phyloP scores from a whole-genome alignment of 2,113 vertebrate genomes.

The Psilopsiagon aymara region DNA sequence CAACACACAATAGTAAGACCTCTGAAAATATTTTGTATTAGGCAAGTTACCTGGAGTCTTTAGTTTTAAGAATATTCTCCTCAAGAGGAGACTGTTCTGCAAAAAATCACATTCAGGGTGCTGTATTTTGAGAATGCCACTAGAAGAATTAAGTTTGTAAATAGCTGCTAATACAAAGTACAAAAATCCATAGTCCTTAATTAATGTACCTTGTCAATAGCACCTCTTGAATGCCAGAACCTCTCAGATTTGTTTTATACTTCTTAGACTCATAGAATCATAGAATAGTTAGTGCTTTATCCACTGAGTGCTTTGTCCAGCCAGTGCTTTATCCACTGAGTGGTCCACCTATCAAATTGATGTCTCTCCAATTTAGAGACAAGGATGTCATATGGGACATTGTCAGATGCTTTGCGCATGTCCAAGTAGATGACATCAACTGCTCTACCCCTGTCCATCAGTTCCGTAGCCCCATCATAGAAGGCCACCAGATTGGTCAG shows the following conservation, averaged over 20 bases:
- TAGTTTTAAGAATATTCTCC: conserved; percentile 2
- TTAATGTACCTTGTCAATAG: conserved; percentile 31
- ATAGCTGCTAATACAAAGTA: not conserved
- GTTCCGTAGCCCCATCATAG: no score
- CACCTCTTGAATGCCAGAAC: not conserved
- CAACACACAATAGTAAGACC: not conserved
- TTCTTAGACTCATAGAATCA: not conserved
- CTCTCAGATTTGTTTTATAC: not conserved
- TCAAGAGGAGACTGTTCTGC: conserved; percentile 13
- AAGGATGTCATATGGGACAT: no score
- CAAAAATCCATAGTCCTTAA: conserved; percentile 35
- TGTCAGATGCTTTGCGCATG: no score
- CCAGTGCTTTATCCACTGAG: no score
- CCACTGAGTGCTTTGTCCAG: no score
- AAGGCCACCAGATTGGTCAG: no score
- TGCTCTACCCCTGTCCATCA: no score
- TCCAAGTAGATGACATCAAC: no score
- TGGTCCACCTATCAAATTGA: no score
- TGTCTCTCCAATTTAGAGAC: no score
- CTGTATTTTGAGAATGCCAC: not conserved
- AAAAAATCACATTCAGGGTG: not conserved
- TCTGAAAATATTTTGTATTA: not conserved
- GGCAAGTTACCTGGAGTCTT: not conserved
- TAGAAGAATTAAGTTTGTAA: not conserved
- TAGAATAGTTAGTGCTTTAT: no score